Percentiles rank a stretch among this genome's conserved stretches.
Evolutionary conservation across 2,113 vertebrate species (phyloP).

Genomic region (Promerops cafer): DNA sequence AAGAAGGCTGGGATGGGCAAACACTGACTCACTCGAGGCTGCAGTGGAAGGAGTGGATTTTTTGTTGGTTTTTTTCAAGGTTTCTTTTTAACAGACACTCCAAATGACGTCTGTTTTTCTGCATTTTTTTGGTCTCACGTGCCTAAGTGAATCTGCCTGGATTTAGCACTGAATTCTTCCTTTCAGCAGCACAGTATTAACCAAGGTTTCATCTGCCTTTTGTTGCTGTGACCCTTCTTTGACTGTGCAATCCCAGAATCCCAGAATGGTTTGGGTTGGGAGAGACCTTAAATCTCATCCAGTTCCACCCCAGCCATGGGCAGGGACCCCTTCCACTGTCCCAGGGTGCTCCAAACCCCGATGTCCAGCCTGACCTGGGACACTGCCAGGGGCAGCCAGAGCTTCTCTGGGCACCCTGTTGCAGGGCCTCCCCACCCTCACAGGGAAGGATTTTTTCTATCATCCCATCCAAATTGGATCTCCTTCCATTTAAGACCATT

Average conservation of each 20-base stretch:
- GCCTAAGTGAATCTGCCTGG: neutral
- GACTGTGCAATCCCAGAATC: neutral
- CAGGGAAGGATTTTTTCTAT: neutral
- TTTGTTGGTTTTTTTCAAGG: rapidly evolving
- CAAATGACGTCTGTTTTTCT: rapidly evolving
- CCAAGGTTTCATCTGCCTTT: neutral
- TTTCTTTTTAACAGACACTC: neutral
- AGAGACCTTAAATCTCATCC: rapidly evolving
- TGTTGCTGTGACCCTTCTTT: neutral
- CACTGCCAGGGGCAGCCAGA: neutral
- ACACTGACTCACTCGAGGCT: neutral
- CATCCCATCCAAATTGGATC: neutral
- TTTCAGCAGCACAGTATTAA: neutral
- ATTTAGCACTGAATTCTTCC: neutral
- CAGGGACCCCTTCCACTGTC: neutral
- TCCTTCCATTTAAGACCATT: neutral
- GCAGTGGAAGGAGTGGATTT: neutral
- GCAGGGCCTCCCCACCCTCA: rapidly evolving
- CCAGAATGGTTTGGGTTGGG: neutral
- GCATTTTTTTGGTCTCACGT: rapidly evolving
- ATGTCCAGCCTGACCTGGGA: neutral
- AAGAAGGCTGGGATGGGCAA: neutral
- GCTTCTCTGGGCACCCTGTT: neutral
- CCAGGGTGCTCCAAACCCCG: neutral
- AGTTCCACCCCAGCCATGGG: no score